Base-by-base conservation (phyloP, 1,140 invertebrate species). In the Drosophila arizonae region DNA sequence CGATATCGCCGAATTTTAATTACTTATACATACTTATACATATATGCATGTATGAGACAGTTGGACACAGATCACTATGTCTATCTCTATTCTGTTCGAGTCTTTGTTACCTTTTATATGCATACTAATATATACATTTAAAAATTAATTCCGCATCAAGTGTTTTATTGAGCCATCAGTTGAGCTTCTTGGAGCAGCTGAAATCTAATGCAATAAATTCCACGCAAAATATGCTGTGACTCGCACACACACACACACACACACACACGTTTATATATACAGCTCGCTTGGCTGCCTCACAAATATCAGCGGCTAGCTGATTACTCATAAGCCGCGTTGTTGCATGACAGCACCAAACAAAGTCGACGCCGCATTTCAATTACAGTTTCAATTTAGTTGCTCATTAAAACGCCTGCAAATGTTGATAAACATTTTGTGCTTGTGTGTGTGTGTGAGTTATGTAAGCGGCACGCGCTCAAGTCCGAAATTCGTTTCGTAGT, bases 311-410 rank as follows among this genome's bases (percentile, higher is more conserved):
- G 33, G 9, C 15, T 11, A 9, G 54, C 17, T 57, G 36, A 74
- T 74, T 70, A 64, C 66, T 74, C 72, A 74, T 63, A 70, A 46
- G 52, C 58, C 72, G 43, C 54, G 66, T 57, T 68, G 64, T 39
- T 57, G 64, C 54, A 64, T 52, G 61, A 64, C 33, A 64, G 48
- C 61, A 54, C 28, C 57, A 60, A 68, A 41, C 56, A 39, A 9
- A 45, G 36, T 24, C 28, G 45, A 50, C 54, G 55, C n/a, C 65
- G 70, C 73, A 85, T 77, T 87, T 86, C 76, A 87, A 86, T 87
- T 86, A 87, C 68, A 62, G 64, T 81, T 87, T 81, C 76, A 87
- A 87, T 86, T 86, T 73, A 79, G 82, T 87, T 81, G 68, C 79
- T 86, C 79, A 86, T 86, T 86, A 86, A 85, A 75, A 43, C 62